These are phyloP conservation scores for Aurelia coerulea DNA, from an alignment of 30 jellyfish, hydroid and myxozoan species.

Conservation along the genomic window DNA sequence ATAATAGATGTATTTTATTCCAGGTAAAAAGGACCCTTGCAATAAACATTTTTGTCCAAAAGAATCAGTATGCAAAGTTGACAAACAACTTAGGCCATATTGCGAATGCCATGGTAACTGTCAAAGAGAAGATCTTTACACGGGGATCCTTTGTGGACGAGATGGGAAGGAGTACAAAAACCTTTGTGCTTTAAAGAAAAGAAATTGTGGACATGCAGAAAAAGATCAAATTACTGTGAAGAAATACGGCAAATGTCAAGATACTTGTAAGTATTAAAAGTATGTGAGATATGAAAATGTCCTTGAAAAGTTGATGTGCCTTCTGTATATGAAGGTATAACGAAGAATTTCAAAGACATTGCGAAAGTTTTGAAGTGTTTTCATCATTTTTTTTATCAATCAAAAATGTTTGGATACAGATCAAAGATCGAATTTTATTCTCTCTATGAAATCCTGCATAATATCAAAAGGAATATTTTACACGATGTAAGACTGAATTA, in stretches of 20 bases:
- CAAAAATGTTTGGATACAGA: too few relatives aligned
- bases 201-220: constrained; percentile 62
- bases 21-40: constrained; percentile 79
- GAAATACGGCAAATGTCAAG: constrained; percentile 68
- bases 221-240: constrained; percentile 55
- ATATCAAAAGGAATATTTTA: too few relatives aligned
- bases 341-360: too few relatives aligned
- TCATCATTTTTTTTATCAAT: too few relatives aligned
- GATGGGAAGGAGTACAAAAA: constrained; percentile 74
- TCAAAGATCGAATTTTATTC: too few relatives aligned
- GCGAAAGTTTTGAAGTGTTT: too few relatives aligned
- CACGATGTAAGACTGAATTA: too few relatives aligned
- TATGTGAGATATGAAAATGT: too few relatives aligned
- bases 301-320: too few relatives aligned
- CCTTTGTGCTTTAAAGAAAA: constrained; percentile 66
- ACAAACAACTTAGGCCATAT: constrained; percentile 30
- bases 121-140: constrained; percentile 56
- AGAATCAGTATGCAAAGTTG: constrained; percentile 63
- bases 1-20: not conserved
- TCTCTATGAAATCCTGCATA: too few relatives aligned
- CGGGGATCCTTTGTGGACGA: constrained; percentile 77
- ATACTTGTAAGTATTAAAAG: not conserved
- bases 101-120: constrained; percentile 76
- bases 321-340: too few relatives aligned
- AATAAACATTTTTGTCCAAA: constrained; percentile 49